Evolutionary conservation across 2,797 vertebrate species (phyloP).

Genomic region (Onychomys arenicola): DNA sequence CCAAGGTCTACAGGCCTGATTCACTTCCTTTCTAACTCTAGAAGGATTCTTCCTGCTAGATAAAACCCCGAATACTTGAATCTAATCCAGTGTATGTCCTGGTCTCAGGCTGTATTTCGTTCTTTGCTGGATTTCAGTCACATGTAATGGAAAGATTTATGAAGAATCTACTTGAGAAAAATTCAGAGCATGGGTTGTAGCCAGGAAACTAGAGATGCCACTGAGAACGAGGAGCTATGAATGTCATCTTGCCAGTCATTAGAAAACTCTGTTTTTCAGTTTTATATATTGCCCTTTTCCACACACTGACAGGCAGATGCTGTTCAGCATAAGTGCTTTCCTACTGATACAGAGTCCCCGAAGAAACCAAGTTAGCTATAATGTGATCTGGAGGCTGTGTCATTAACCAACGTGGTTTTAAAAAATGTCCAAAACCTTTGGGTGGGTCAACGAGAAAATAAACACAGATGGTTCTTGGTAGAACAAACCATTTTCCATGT

Average conservation of each 20-base stretch:
- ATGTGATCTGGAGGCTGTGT: conserved; percentile 77
- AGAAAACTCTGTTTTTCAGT: conserved; percentile 66
- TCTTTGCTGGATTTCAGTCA: conserved; percentile 67
- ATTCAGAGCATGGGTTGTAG: conserved; percentile 49
- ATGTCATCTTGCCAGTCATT: conserved; percentile 63
- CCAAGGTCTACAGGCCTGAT: conserved; percentile 75
- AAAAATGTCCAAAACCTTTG: conserved; percentile 78
- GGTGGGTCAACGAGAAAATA: conserved; percentile 77
- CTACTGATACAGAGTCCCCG: conserved; percentile 65
- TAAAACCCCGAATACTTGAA: conserved; percentile 78
- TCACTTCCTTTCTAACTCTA: conserved; percentile 79
- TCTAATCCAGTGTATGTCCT: conserved; percentile 70
- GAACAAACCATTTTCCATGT: conserved; percentile 75
- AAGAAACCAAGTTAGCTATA: conserved; percentile 73
- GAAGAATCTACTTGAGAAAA: conserved; percentile 43
- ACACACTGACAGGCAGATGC: conserved; percentile 67
- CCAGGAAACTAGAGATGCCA: conserved; percentile 61
- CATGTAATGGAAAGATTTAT: conserved; percentile 71
- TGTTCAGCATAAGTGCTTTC: conserved; percentile 70
- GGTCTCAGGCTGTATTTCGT: conserved; percentile 71
- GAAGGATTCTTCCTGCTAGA: conserved; percentile 81
- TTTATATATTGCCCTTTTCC: conserved; percentile 41
- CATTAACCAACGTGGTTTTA: conserved; percentile 77
- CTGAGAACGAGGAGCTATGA: conserved; percentile 15
- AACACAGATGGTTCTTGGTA: conserved; percentile 77